Percentiles rank a stretch among this genome's conserved stretches.
These are phyloP conservation scores for Theristicus caerulescens DNA, from an alignment of 2,113 vertebrate genomes.

Conservation along the genomic window DNA sequence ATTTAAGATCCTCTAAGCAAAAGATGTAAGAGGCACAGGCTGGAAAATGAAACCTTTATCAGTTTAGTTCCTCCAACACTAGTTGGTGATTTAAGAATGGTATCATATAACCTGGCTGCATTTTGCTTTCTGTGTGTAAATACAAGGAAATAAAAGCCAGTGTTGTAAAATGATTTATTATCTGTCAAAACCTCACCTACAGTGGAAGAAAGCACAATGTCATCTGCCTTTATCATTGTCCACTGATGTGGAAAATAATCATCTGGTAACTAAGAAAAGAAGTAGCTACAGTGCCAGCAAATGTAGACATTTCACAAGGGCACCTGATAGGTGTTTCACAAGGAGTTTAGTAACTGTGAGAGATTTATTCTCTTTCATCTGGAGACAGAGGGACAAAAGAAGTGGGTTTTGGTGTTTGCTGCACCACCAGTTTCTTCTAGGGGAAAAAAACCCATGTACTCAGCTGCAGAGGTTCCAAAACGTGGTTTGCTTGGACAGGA, in stretches of 20 bases:
- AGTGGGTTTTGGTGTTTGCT: not conserved
- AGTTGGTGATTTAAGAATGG: not conserved
- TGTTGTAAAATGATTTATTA: conserved; percentile 37
- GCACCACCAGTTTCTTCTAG: not conserved
- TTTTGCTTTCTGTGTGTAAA: not conserved
- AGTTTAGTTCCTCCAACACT: not conserved
- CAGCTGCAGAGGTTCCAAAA: not conserved
- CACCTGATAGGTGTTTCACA: not conserved
- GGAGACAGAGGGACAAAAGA: not conserved
- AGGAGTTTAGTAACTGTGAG: not conserved
- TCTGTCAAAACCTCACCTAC: not conserved
- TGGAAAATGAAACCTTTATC: not conserved
- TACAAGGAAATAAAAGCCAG: not conserved
- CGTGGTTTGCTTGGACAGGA: not conserved
- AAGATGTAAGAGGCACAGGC: not conserved
- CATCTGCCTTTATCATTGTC: conserved; percentile 24
- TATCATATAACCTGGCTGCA: not conserved
- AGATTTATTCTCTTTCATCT: not conserved
- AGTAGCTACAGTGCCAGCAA: conserved; percentile 24
- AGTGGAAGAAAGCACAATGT: not conserved
- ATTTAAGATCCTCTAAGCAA: not conserved
- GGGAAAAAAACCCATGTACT: not conserved
- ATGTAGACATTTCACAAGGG: not conserved
- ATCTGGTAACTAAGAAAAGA: conserved; percentile 33
- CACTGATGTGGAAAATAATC: conserved; percentile 47